A percentile compares a stretch with the other conserved stretches of the same genome.
Evolutionary conservation across 64 coral and sea anemone species (phyloP).

Genomic region (Stichodactyla helianthus): DNA sequence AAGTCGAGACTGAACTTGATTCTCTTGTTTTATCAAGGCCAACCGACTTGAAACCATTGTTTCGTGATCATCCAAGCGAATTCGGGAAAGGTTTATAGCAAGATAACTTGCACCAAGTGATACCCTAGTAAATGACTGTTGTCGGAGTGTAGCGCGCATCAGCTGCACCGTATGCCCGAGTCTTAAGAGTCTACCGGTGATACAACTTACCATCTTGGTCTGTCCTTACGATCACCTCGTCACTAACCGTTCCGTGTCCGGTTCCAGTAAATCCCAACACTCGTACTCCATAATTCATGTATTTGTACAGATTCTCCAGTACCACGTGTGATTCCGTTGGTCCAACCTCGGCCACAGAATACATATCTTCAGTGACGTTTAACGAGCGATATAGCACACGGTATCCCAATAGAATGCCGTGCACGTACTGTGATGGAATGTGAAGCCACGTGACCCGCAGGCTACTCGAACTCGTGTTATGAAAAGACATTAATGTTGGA

Average conservation of each 20-base stretch:
- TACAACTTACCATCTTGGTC: conserved; percentile 76
- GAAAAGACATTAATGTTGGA: conserved; percentile 38
- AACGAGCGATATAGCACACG: conserved; percentile 65
- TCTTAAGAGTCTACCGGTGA: background rate
- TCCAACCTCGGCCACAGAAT: conserved; percentile 13
- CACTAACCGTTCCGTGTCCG: conserved; percentile 59
- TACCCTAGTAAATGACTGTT: too few species aligned
- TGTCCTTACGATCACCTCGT: conserved; percentile 59
- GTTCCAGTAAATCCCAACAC: conserved; percentile 68
- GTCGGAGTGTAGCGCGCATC: too few species aligned
- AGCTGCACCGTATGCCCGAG: too few species aligned
- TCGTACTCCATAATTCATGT: conserved; percentile 73
- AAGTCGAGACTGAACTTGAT: too few species aligned
- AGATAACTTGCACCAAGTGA: too few species aligned
- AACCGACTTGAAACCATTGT: too few species aligned
- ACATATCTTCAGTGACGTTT: conserved; percentile 63
- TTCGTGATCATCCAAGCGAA: too few species aligned
- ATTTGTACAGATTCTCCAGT: conserved; percentile 65
- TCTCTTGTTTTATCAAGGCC: too few species aligned
- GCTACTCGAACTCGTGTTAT: conserved; percentile 79
- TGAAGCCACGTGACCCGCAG: conserved; percentile 54
- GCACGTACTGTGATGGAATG: conserved; percentile 31
- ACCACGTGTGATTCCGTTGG: conserved; percentile 2
- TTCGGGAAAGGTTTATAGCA: too few species aligned
- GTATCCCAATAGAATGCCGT: conserved; percentile 71